These are phyloP conservation scores for Burhinus oedicnemus DNA, from an alignment of 2,113 vertebrate species.

Conservation along the genomic window DNA sequence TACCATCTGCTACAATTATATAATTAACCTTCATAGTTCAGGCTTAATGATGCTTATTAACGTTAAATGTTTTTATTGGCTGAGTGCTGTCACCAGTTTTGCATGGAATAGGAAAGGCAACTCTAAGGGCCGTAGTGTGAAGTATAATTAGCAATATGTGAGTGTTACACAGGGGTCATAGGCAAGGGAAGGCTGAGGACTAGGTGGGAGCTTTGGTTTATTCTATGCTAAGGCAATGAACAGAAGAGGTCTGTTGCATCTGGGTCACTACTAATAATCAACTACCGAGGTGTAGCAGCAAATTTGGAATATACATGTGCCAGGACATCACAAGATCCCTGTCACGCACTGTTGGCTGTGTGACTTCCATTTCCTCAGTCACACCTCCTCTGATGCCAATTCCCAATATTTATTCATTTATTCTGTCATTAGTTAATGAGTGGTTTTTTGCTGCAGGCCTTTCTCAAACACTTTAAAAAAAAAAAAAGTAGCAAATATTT, in stretches of 20 bases:
- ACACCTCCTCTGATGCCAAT: background rate
- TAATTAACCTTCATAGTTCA: conserved; percentile 53
- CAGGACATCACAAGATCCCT: background rate
- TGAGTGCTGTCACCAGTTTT: background rate
- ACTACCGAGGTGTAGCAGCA: background rate
- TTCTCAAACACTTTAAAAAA: background rate
- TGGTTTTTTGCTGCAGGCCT: background rate
- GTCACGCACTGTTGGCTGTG: background rate
- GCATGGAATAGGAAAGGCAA: background rate
- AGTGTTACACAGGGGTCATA: background rate
- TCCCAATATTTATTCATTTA: background rate
- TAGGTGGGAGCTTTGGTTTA: background rate
- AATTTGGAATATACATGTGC: background rate
- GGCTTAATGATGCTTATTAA: conserved; percentile 37
- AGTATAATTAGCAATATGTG: background rate
- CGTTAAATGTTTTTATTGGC: conserved; percentile 17
- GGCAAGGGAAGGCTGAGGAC: background rate
- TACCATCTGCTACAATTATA: conserved; percentile 40
- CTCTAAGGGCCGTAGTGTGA: background rate
- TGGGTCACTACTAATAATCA: background rate
- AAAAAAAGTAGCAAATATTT: background rate
- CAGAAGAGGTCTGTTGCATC: background rate
- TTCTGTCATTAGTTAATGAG: background rate
- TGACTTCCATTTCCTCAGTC: background rate
- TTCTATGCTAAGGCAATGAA: background rate